phyloP scores from a whole-genome alignment of 2,797 vertebrate species.

The Amblyopsis hoosieri region DNA sequence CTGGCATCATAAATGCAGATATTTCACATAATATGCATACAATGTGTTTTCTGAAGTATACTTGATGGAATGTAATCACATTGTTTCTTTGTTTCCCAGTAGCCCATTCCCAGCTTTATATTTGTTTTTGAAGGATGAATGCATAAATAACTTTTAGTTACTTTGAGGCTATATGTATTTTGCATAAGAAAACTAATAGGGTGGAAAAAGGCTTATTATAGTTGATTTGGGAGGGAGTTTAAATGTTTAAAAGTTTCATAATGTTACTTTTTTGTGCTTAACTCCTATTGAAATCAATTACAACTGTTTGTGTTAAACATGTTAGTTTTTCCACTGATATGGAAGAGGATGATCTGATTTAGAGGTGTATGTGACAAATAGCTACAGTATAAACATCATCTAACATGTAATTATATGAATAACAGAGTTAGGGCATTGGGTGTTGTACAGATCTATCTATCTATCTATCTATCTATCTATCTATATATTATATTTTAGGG shows the following conservation, averaged over 20 bases:
- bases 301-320: background rate
- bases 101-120: background rate
- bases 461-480: too few relatives aligned
- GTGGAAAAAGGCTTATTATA: slow-evolving; percentile 12
- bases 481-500: too few relatives aligned
- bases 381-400: too few relatives aligned
- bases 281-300: too few relatives aligned
- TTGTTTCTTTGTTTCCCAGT: background rate
- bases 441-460: background rate
- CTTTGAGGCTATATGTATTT: background rate
- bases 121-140: too few relatives aligned
- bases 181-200: background rate
- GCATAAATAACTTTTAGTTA: slow-evolving; percentile 12
- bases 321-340: background rate
- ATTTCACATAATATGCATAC: background rate
- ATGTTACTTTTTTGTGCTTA: too few relatives aligned
- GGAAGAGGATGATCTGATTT: too few relatives aligned
- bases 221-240: slow-evolving; percentile 3
- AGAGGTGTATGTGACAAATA: too few relatives aligned
- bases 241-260: background rate
- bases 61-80: background rate
- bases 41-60: background rate
- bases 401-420: too few relatives aligned
- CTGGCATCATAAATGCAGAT: background rate
- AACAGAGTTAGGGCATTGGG: background rate